phyloP scores from a whole-genome alignment of 2,888 invertebrate genomes.

The Watsonalla cultraria region DNA sequence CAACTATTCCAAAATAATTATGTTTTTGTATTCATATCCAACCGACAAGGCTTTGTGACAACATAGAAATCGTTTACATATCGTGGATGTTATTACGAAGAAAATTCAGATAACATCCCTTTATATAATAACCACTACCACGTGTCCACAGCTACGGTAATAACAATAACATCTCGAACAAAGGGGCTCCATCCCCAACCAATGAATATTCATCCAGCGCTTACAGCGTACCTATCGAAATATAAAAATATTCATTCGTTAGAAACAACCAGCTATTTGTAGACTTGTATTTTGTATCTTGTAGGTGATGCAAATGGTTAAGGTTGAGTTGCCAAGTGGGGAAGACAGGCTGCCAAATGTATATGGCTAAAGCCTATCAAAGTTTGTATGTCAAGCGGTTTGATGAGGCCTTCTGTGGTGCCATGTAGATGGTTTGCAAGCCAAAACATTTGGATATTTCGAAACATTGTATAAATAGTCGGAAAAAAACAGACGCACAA shows the following conservation, averaged over 20 bases:
- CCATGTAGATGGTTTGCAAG: too few relatives aligned
- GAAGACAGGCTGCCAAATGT: neutral
- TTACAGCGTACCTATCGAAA: neutral
- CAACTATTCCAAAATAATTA: too few relatives aligned
- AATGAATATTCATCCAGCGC: slow-evolving; percentile 1
- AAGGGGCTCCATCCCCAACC: neutral
- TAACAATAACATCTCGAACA: neutral
- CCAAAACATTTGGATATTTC: too few relatives aligned
- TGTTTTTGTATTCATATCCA: too few relatives aligned
- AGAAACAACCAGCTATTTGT: neutral
- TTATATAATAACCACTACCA: neutral
- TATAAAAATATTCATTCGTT: neutral
- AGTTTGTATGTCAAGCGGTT: neutral
- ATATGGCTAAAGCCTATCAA: neutral
- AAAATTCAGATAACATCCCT: too few relatives aligned
- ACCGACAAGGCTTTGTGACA: too few relatives aligned
- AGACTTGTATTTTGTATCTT: neutral
- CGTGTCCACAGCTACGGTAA: neutral
- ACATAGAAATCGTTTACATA: too few relatives aligned
- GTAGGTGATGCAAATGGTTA: neutral
- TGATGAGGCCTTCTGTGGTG: too few relatives aligned
- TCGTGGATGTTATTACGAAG: too few relatives aligned
- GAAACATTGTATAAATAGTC: too few relatives aligned
- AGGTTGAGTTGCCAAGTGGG: neutral
- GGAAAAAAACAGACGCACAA: too few relatives aligned